Base-by-base conservation (phyloP, 2,888 invertebrate genomes). In the Bembecia ichneumoniformis region DNA sequence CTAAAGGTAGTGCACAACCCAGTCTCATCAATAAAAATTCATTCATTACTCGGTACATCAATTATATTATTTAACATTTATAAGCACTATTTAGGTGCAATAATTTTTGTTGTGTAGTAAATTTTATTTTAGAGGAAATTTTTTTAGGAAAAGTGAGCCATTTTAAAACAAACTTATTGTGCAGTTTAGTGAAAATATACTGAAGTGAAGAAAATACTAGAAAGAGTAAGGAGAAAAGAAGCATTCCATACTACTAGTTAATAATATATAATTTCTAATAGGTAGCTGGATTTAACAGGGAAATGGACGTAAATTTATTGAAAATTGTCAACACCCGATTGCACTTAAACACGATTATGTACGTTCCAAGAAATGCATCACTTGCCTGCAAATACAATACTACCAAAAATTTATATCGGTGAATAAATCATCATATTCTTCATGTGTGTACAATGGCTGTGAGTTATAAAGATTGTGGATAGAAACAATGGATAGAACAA, bases 231-330 rank as follows among this genome's bases (percentile, higher is more conserved):
- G 77, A 86, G 82, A 81, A 77, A 82, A 77, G 74, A 87, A 87
- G 87, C 87, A 87, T 87, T 87, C 86, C 86, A 84, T 82, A 69
- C 86, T 84, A 87, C 82, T 73, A 74, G 28, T 28, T 28, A 28
- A 28, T 28, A 78, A 76, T 76, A 77, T 70, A 76, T 69, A 68
- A 68, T 66, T 68, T 74, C 82, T 83, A 84, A 82, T 82, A 86
- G 87, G 86, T 84, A 86, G 87, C 86, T 84, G 83, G 74, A 69
- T 84, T 87, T 87, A 87, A 87, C 86, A 87, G 86, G 86, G 86
- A 87, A 82, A 84, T 87, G 86, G 87, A 87, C 87, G 86, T 81
- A 66, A 64, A 54, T 73, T 71, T 66, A 62, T 55, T 55, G 64
- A 72, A 69, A 68, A 64, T 64, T 55, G 62, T 70, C 63, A 55